Percentiles rank a stretch among this genome's conserved stretches.
Evolutionary conservation across 1,140 invertebrate genomes (phyloP).

Genomic region (Pseudomyrmex dendroicus): DNA sequence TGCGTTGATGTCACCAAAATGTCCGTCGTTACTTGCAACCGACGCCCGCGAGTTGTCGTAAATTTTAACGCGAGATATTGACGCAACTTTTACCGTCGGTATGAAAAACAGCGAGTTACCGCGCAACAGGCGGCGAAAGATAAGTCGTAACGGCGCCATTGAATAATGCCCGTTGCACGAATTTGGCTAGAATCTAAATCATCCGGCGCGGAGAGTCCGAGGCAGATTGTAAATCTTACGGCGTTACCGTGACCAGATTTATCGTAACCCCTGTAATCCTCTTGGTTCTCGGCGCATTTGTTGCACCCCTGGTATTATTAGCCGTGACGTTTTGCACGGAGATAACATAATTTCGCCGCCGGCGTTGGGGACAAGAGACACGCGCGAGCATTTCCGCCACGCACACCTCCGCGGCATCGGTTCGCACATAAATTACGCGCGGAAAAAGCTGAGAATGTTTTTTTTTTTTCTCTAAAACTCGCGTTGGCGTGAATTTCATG

Average conservation of each 20-base stretch:
- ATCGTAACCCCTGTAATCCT: slow-evolving; percentile 61
- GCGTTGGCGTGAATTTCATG: neutral
- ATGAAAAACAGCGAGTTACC: slow-evolving; percentile 50
- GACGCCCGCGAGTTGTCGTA: slow-evolving; percentile 26
- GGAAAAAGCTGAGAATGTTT: neutral
- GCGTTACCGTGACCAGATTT: slow-evolving; percentile 60
- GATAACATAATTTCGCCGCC: slow-evolving; percentile 29
- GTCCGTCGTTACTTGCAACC: neutral
- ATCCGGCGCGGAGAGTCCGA: slow-evolving; percentile 53
- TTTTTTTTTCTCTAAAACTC: no score
- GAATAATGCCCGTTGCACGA: slow-evolving; percentile 60
- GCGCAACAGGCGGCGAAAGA: slow-evolving; percentile 64
- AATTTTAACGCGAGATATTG: slow-evolving; percentile 42
- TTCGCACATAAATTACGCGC: slow-evolving; percentile 23
- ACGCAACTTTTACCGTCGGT: slow-evolving; percentile 42
- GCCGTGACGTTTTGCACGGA: slow-evolving; percentile 44
- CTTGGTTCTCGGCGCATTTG: slow-evolving; percentile 51
- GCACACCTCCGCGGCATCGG: neutral
- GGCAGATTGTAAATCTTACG: slow-evolving; percentile 67
- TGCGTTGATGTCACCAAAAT: slow-evolving; percentile 21
- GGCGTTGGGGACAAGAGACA: neutral
- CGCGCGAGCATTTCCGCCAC: neutral
- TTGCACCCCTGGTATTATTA: slow-evolving; percentile 60
- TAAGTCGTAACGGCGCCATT: slow-evolving; percentile 56
- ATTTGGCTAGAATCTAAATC: slow-evolving; percentile 66